Evolutionary conservation across 2,113 vertebrate species (phyloP).

Genomic region (Lepisosteus oculatus): DNA sequence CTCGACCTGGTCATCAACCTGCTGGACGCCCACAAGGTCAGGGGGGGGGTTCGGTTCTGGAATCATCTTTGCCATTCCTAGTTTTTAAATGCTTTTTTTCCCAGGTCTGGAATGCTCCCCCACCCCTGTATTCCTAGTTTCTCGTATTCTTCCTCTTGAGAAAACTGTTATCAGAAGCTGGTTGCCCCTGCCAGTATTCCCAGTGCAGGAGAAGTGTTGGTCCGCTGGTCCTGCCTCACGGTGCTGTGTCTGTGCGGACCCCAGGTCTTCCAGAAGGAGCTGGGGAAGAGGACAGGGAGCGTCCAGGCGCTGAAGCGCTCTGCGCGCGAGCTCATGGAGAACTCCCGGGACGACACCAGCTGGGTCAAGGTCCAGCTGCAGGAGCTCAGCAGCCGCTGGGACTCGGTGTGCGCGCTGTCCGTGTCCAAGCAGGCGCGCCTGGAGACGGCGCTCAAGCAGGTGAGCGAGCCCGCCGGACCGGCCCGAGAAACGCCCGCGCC

Average conservation of each 20-base stretch:
- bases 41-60: background rate
- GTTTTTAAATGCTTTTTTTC: too few species aligned
- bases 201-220: too few species aligned
- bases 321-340: conserved; percentile 90
- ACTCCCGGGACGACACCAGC: conserved; percentile 86
- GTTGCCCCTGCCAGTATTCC: too few species aligned
- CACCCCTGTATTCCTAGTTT: too few species aligned
- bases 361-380: conserved; percentile 98
- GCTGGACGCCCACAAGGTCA: conserved; percentile 96
- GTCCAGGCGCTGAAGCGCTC: conserved; percentile 93
- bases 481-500: too few species aligned
- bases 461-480: conserved; percentile 37
- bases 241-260: conserved; percentile 1
- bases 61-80: too few species aligned
- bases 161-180: background rate
- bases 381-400: conserved; percentile 96
- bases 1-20: conserved; percentile 96
- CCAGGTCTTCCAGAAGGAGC: conserved; percentile 94
- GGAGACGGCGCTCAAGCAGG: conserved; percentile 91
- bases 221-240: background rate
- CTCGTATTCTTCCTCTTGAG: too few species aligned
- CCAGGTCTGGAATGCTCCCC: too few species aligned
- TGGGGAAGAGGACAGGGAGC: conserved; percentile 89
- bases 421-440: conserved; percentile 93
- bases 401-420: conserved; percentile 89